These are phyloP conservation scores for Mus minutoides DNA, from an alignment of 2,797 vertebrate species.

Conservation along the genomic window DNA sequence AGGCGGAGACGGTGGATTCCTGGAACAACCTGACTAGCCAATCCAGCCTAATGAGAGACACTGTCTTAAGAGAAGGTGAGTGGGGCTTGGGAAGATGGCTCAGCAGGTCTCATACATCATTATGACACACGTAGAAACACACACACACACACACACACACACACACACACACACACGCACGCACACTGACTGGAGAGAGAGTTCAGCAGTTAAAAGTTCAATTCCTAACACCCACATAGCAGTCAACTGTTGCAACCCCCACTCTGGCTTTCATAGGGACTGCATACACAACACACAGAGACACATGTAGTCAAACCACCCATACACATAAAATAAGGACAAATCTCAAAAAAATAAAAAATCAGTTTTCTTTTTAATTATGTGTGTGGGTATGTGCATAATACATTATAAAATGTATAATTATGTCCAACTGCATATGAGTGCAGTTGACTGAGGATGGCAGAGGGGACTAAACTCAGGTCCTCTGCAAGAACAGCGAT, in stretches of 20 bases:
- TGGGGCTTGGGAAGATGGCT: background rate
- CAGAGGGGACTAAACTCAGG: background rate
- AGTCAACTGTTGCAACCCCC: background rate
- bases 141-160: conserved; percentile 6
- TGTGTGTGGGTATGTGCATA: background rate
- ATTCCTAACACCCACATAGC: background rate
- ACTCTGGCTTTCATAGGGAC: background rate
- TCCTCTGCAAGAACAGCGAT: background rate
- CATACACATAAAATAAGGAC: background rate
- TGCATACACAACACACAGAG: background rate
- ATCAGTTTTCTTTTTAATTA: background rate
- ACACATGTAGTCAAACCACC: background rate
- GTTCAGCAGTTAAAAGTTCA: background rate
- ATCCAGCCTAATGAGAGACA: background rate
- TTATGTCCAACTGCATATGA: too few relatives aligned
- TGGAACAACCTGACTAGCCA: background rate
- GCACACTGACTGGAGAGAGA: background rate
- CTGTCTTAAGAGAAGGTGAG: background rate
- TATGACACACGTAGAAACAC: background rate
- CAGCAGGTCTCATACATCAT: background rate
- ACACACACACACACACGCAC: background rate
- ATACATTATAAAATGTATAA: too few relatives aligned
- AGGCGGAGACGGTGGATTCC: background rate
- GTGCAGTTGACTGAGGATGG: background rate
- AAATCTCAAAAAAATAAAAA: background rate